A percentile compares a stretch with the other conserved stretches of the same genome.
phyloP scores from a whole-genome alignment of 2,113 vertebrate species.

The Perccottus glenii region DNA sequence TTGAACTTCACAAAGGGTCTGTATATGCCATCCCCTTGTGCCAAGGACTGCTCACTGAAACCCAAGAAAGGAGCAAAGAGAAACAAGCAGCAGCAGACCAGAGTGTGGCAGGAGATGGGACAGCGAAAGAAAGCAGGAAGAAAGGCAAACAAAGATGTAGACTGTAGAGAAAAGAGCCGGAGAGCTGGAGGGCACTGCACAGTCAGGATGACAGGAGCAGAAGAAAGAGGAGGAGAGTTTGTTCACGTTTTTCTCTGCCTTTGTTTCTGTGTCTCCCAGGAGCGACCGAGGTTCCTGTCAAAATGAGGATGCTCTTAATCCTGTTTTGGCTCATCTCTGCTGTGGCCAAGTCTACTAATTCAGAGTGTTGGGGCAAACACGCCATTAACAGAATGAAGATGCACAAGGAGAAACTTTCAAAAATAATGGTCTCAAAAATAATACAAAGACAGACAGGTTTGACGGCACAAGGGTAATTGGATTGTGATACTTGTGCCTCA shows the following conservation, averaged over 20 bases:
- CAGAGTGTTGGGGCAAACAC: conserved; percentile 43
- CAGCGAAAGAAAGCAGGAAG: conserved; percentile 24
- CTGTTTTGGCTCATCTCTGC: conserved; percentile 51
- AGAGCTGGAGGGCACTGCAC: conserved; percentile 48
- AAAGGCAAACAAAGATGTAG: conserved; percentile 25
- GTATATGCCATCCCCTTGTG: conserved; percentile 46
- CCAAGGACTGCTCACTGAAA: conserved; percentile 34
- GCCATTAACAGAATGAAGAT: conserved; percentile 9
- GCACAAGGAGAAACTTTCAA: not conserved
- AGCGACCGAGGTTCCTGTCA: conserved; percentile 51
- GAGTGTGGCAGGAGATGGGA: conserved; percentile 33
- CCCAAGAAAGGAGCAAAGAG: conserved; percentile 18
- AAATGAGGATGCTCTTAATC: conserved; percentile 68
- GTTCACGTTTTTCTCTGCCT: conserved; percentile 42
- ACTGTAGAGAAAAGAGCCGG: conserved; percentile 30
- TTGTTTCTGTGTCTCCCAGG: conserved; percentile 52
- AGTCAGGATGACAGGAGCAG: conserved; percentile 48
- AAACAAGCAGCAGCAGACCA: conserved; percentile 26
- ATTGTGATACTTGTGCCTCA: not conserved
- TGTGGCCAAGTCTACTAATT: conserved; percentile 51
- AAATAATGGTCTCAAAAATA: not conserved
- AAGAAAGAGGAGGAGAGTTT: conserved; percentile 34
- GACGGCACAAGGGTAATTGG: not conserved
- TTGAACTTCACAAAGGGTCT: conserved; percentile 63
- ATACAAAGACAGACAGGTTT: not conserved